Percentiles rank a stretch among this genome's conserved stretches.
These are phyloP conservation scores for Heterohyrax brucei DNA, from an alignment of 2,797 vertebrate genomes.

Conservation along the genomic window DNA sequence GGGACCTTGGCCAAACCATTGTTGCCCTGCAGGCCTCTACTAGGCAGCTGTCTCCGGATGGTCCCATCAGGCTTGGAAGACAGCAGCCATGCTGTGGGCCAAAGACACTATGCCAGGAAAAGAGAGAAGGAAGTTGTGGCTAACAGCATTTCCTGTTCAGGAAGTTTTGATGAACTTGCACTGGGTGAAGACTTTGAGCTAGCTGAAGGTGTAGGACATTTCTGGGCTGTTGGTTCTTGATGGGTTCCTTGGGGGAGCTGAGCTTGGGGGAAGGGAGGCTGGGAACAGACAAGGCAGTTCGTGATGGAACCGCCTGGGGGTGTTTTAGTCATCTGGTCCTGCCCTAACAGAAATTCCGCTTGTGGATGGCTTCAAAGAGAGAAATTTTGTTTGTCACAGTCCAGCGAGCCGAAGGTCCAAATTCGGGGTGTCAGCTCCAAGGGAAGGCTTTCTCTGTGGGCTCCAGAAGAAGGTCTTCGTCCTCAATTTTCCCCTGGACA, in stretches of 20 bases:
- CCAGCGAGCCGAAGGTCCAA: no score
- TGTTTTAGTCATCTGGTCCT: no score
- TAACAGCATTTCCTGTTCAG: neutral
- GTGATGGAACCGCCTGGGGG: neutral
- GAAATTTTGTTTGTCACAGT: no score
- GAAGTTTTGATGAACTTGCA: neutral
- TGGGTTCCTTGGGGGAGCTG: neutral
- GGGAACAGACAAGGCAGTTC: neutral
- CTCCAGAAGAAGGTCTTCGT: no score
- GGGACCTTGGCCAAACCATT: neutral
- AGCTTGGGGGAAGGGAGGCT: neutral
- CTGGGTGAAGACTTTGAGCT: neutral
- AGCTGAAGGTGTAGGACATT: neutral
- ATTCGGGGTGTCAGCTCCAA: no score
- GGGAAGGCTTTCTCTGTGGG: no score
- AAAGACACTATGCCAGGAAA: neutral
- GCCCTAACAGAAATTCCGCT: no score
- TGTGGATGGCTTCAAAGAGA: no score
- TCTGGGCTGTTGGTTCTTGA: neutral
- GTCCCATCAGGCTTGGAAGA: neutral
- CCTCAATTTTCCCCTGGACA: no score
- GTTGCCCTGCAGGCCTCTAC: neutral
- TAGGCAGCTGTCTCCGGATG: neutral
- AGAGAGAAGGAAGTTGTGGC: neutral
- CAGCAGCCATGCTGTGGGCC: neutral